Conservation (phyloP, 2,888 invertebrate species). For the Amiota minor region DNA sequence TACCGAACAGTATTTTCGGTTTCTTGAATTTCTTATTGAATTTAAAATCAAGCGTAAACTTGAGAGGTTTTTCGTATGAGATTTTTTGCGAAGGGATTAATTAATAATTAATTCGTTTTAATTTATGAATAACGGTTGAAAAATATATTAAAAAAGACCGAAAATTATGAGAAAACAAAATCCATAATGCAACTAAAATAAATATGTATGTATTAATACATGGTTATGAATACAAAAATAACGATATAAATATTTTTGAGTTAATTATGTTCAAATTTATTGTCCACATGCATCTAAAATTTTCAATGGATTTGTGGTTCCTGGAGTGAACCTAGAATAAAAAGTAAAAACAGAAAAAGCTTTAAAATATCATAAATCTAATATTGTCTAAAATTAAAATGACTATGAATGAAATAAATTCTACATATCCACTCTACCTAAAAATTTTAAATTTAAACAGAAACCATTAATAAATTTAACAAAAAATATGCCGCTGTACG, state of each 20-base stretch:
- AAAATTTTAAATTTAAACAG: no score
- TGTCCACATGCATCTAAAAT: slow-evolving; percentile 44
- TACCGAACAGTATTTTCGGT: not conserved
- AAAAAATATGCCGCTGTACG: no score
- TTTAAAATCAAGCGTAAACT: no score
- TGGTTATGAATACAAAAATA: not conserved
- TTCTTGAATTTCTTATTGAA: slow-evolving; percentile 5
- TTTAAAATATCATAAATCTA: no score
- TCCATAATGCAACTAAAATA: slow-evolving; percentile 40
- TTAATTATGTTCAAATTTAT: slow-evolving; percentile 63
- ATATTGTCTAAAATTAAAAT: no score
- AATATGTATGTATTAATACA: not conserved
- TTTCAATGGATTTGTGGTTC: no score
- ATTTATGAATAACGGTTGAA: slow-evolving; percentile 70
- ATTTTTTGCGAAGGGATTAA: slow-evolving; percentile 62
- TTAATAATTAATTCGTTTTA: slow-evolving; percentile 70
- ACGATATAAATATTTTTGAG: slow-evolving; percentile 41
- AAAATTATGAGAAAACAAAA: slow-evolving; percentile 18
- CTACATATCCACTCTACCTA: no score
- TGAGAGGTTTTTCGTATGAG: slow-evolving; percentile 29
- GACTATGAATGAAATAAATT: no score
- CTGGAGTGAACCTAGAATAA: no score
- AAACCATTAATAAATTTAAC: no score
- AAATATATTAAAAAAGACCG: slow-evolving; percentile 67
- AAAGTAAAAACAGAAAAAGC: no score